Evolutionary conservation across 64 coral and sea anemone species (phyloP), one percentile per base, ranked within the genome.

Genomic region (Acropora tenuis): DNA sequence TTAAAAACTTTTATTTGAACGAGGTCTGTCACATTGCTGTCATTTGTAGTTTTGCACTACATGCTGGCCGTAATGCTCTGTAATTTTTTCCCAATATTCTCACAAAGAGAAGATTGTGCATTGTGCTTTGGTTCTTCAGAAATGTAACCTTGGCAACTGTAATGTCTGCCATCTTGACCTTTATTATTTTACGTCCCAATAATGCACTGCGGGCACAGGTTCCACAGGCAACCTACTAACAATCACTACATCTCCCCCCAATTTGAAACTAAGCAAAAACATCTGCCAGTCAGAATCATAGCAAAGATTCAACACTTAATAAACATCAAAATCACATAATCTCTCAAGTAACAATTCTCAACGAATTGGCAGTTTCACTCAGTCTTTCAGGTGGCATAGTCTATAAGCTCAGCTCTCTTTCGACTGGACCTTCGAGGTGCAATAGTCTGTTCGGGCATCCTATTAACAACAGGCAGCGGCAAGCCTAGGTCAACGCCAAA

Each of bases 111-210:
- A 55, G 52, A 55, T 55, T 55, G 0, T 55, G 52, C 52, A 1
- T 55, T 55, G 52, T 5, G 52, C 52, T 55, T 0, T 10, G 4
- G 52, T 55, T 55, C 52, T 4, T 5, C 52, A 55, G 5, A 7
- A 7, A 55, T 1, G 52, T 55, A 10, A 55, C 6, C 5, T 5
- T 10, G 0, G 52, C 4, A 55, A 63, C 30, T 30, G 30, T 30
- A 30, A 30, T 30, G n/a, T 76, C 90, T 44, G 52, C 90, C 90
- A 85, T 91, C n/a, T 83, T 91, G 79, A 71, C 69, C 65, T 30
- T 30, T 30, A 30, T 82, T 41, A 18, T 19, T 1, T 41, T 30
- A 74, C 71, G 30, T 5, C 72, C 72, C 20, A 30, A 42, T 41
- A 42, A 74, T 74, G 20, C 72, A 74, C 43, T 74, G 9, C 1